These are phyloP conservation scores for Ferdinandea cuprea DNA, from an alignment of 2,888 invertebrate species.

Conservation along the genomic window DNA sequence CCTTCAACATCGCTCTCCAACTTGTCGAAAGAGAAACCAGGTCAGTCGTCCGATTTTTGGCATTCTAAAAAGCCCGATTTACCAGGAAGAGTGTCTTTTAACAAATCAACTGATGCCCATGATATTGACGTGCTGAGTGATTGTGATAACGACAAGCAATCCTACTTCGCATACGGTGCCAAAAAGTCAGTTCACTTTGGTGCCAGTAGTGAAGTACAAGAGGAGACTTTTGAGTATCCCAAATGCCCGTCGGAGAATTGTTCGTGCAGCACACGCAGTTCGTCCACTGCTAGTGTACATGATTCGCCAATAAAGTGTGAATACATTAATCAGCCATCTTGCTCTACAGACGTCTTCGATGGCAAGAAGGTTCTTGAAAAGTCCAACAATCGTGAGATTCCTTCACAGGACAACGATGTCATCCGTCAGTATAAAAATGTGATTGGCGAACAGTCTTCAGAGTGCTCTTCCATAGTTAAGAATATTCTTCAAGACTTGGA, in stretches of 20 bases:
- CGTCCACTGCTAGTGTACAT: constrained; percentile 80
- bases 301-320: constrained; percentile 75
- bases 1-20: constrained; percentile 32
- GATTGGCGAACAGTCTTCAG: constrained; percentile 77
- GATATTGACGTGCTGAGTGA: constrained; percentile 80
- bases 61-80: constrained; percentile 78
- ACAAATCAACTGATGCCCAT: constrained; percentile 77
- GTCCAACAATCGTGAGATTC: constrained; percentile 25
- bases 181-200: constrained; percentile 82
- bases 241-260: constrained; percentile 82
- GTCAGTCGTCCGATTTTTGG: constrained; percentile 54
- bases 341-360: constrained; percentile 9
- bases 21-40: constrained; percentile 46
- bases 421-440: constrained; percentile 81
- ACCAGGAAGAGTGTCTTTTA: constrained; percentile 82
- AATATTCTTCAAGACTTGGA: constrained; percentile 76
- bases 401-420: constrained; percentile 74
- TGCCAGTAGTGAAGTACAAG: constrained; percentile 78
- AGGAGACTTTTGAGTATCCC: constrained; percentile 81
- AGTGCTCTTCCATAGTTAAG: constrained; percentile 77
- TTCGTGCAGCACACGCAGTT: constrained; percentile 81
- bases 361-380: constrained; percentile 25
- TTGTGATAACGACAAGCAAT: constrained; percentile 80
- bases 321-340: constrained; percentile 22
- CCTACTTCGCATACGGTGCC: constrained; percentile 68